These are phyloP conservation scores for Laothoe populi DNA, from an alignment of 2,888 invertebrate genomes.

Conservation along the genomic window DNA sequence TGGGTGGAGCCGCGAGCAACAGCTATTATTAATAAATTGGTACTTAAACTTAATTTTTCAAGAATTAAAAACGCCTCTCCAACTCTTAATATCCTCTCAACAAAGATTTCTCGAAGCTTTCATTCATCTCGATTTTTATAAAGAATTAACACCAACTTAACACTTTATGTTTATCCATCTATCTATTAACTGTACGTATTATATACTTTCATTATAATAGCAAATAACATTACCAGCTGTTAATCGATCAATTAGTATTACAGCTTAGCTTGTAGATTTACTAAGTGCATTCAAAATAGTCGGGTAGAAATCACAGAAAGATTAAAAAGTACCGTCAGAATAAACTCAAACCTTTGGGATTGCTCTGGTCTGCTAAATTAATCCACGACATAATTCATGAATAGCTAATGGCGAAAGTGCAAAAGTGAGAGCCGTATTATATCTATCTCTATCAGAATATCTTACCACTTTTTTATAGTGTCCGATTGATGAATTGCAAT, in stretches of 20 bases:
- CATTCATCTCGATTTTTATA: no score
- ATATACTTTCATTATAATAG: not conserved
- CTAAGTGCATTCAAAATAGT: not conserved
- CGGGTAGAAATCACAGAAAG: not conserved
- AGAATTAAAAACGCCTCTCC: no score
- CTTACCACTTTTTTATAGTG: slow-evolving; percentile 35
- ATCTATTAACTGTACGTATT: no score
- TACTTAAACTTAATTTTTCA: no score
- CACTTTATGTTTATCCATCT: no score
- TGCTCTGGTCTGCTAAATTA: slow-evolving; percentile 43
- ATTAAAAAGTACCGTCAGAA: not conserved
- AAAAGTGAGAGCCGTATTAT: slow-evolving; percentile 43
- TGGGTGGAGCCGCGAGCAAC: no score
- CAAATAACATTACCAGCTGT: not conserved
- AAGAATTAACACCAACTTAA: no score
- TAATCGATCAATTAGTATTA: not conserved
- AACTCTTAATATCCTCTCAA: no score
- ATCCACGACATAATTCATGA: slow-evolving; percentile 54
- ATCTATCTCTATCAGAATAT: slow-evolving; percentile 55
- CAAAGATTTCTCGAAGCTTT: no score
- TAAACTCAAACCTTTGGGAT: slow-evolving; percentile 3
- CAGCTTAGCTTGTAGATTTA: not conserved
- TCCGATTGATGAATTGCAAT: no score
- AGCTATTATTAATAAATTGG: no score
- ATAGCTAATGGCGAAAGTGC: slow-evolving; percentile 40